Evolutionary conservation across 1,140 invertebrate genomes (phyloP).

Genomic region (Sitobion miscanthi): DNA sequence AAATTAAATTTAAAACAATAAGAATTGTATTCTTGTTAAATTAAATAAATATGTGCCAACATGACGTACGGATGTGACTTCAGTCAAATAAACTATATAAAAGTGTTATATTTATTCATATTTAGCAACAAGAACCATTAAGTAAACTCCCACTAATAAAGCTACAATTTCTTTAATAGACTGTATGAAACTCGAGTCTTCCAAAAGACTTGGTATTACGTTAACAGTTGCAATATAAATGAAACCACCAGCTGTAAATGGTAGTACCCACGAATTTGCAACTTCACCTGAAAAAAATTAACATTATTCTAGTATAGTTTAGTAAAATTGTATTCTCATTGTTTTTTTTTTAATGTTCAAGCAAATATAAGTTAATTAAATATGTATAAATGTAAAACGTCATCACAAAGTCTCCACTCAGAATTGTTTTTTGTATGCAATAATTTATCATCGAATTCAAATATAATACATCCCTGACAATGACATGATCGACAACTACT

Average conservation of each 20-base stretch:
- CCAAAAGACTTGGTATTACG: slow-evolving; percentile 91
- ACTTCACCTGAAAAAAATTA: slow-evolving; percentile 68
- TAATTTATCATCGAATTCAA: too few species aligned
- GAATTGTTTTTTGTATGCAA: too few species aligned
- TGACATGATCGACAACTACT: too few species aligned
- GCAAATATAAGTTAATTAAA: too few species aligned
- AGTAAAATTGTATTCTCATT: too few species aligned
- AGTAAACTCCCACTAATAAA: slow-evolving; percentile 81
- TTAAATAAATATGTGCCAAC: neutral
- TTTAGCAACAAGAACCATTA: slow-evolving; percentile 90
- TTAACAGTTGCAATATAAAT: slow-evolving; percentile 98
- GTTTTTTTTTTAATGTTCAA: too few species aligned
- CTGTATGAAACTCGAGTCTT: slow-evolving; percentile 83
- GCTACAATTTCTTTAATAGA: slow-evolving; percentile 86
- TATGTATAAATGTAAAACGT: too few species aligned
- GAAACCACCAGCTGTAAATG: slow-evolving; percentile 97
- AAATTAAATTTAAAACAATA: slow-evolving; percentile 1
- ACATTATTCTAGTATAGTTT: neutral
- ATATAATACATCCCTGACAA: too few species aligned
- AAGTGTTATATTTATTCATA: slow-evolving; percentile 72
- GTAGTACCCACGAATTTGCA: slow-evolving; percentile 85
- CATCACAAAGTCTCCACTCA: too few species aligned
- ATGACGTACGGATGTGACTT: neutral
- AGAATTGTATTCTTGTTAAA: slow-evolving; percentile 1
- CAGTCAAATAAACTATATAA: slow-evolving; percentile 12